Evolutionary conservation across 1,140 invertebrate species (phyloP), one percentile per base, ranked within the genome.

Genomic region (Conus ventricosus): DNA sequence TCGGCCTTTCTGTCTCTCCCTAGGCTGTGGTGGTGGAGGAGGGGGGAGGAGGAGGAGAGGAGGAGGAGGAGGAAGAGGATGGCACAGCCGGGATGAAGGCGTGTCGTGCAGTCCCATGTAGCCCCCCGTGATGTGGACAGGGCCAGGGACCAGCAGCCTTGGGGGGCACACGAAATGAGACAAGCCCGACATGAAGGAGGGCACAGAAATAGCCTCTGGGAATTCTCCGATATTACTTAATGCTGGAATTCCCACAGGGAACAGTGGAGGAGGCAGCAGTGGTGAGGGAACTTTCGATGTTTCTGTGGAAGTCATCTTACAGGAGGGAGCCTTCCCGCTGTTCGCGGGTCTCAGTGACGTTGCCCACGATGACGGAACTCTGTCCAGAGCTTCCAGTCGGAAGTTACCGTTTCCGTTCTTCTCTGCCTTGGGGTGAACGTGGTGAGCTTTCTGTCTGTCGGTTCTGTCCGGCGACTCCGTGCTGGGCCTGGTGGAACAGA

Each of bases 101-200:
- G 25, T 5, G 57, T 39, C 53, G 10, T 87, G 85, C 71, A 87
- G 75, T 0, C 51, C 85, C 75, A 80, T 0, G 51, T 55, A 20
- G 15, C 85, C 53, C 11, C 71, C 60, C 75, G 57, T 57, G 17
- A 80, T 23, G 11, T 27, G 57, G 5, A 54, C 85, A 15, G 85
- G 85, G 75, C 80, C 71, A 55, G 85, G 27, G 10, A 71, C 39
- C 71, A 87, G 20, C 71, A 87, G n/a, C 15, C 85, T 71, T 11
- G 85, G 85, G 75, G 51, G 71, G n/a, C 75, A 87, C 7, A n/a
- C 71, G n/a, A 87, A 87, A 8, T 51, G 85, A n/a, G 85, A 71
- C 51, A 87, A 71, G 20, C 85, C 85, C 25, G 57, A 4, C 71
- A 87, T 57, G 71, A 80, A 67, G n/a, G 85, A 75, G 11, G 84